Conservation (phyloP, 2,888 invertebrate genomes). For the Lepidocyrtinus sp. region DNA sequence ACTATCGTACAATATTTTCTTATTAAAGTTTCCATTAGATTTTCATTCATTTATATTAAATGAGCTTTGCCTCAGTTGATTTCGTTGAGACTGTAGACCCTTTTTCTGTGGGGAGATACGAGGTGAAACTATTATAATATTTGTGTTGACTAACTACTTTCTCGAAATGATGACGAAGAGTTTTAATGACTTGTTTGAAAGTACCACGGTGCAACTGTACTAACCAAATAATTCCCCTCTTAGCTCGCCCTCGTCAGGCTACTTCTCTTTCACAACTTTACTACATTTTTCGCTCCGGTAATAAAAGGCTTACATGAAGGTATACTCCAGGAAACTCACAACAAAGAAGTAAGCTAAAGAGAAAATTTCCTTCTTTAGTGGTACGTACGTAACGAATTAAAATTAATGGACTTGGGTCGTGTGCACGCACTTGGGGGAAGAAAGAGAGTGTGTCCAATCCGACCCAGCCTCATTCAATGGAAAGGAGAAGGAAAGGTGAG, state of each 20-base stretch:
- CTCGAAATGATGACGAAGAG: constrained; percentile 31
- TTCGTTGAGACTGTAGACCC: too few relatives aligned
- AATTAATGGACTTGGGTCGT: constrained; percentile 63
- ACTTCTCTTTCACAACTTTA: constrained; percentile 17
- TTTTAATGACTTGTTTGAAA: constrained; percentile 47
- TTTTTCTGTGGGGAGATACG: too few relatives aligned
- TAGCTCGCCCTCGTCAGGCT: too few relatives aligned
- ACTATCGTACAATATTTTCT: too few relatives aligned
- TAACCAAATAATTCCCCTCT: constrained; percentile 19
- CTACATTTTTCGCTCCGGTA: constrained; percentile 39
- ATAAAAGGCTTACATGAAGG: constrained; percentile 52
- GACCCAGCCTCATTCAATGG: constrained; percentile 15
- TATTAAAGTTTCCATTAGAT: constrained; percentile 2
- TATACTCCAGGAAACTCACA: constrained; percentile 20
- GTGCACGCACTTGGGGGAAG: constrained; percentile 62
- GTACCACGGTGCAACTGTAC: neutral
- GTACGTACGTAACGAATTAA: constrained; percentile 53
- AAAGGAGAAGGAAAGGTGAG: constrained; percentile 46
- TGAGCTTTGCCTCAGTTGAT: too few relatives aligned
- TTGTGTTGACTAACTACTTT: neutral
- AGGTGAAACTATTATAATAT: constrained; percentile 6
- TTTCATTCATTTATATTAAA: constrained; percentile 3
- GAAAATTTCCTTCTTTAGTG: constrained; percentile 6
- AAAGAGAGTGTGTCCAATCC: constrained; percentile 21
- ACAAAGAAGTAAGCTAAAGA: neutral